phyloP scores from a whole-genome alignment of 2,113 vertebrate species.

The Petromus typicus region DNA sequence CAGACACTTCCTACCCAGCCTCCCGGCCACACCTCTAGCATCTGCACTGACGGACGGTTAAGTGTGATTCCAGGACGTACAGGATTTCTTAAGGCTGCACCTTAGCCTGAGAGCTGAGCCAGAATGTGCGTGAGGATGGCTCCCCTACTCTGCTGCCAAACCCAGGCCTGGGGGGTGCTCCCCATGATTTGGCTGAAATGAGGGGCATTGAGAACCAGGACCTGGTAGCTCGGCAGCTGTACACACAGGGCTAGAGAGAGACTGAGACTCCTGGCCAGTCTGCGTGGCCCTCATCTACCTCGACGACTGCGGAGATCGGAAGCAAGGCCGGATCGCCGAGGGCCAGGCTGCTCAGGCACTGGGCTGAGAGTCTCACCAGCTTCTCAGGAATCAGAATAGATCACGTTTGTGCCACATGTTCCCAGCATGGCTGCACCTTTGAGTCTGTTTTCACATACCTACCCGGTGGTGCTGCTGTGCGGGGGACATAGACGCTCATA shows the following conservation, averaged over 20 bases:
- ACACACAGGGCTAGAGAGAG: neutral
- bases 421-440: rapidly evolving
- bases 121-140: neutral
- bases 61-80: neutral
- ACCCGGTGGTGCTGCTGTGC: rapidly evolving
- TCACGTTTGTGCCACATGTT: neutral
- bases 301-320: neutral
- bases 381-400: neutral
- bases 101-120: neutral
- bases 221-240: neutral
- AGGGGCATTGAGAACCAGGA: neutral
- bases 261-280: too few relatives aligned
- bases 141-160: neutral
- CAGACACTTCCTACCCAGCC: neutral
- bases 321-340: rapidly evolving
- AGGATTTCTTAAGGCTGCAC: neutral
- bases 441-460: neutral
- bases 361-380: too few relatives aligned
- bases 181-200: rapidly evolving
- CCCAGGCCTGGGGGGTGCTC: neutral
- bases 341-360: rapidly evolving
- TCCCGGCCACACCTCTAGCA: neutral
- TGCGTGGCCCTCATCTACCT: neutral
- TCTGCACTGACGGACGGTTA: rapidly evolving
- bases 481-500: rapidly evolving